Percentiles rank a stretch among this genome's conserved stretches.
Conservation (phyloP, 2,888 invertebrate genomes). For the Didymodactylos carnosus region DNA sequence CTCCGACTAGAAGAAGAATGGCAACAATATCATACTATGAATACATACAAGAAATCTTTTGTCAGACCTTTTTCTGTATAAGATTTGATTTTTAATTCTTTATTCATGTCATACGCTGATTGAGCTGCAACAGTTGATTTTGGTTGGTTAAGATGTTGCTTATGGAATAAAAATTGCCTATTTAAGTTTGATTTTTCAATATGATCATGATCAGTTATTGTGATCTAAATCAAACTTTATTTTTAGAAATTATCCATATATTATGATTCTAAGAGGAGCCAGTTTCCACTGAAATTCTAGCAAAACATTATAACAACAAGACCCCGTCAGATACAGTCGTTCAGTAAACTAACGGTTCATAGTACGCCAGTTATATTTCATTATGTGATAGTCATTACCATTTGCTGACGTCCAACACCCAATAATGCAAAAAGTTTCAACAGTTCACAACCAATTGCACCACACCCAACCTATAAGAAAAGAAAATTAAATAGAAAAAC, state of each 20-base stretch:
- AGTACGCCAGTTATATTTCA: neutral
- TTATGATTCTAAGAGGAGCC: too few species aligned
- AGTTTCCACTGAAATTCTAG: neutral
- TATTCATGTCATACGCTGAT: conserved; percentile 28
- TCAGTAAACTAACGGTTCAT: too few species aligned
- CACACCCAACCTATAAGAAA: conserved; percentile 30
- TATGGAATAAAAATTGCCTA: conserved; percentile 34
- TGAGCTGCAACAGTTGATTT: conserved; percentile 31
- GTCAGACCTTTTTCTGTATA: conserved; percentile 29
- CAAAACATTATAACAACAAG: too few species aligned
- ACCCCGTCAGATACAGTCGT: too few species aligned
- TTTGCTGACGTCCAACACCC: conserved; percentile 23
- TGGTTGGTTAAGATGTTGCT: conserved; percentile 30
- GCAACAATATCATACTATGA: too few species aligned
- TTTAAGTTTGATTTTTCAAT: conserved; percentile 36
- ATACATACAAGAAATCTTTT: neutral
- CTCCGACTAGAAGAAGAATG: conserved; percentile 26
- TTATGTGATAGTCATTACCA: conserved; percentile 18
- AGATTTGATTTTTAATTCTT: conserved; percentile 28
- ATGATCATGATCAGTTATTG: conserved; percentile 34
- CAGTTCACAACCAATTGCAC: conserved; percentile 36
- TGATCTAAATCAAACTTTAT: conserved; percentile 18
- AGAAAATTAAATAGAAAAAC: neutral
- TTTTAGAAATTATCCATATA: too few species aligned
- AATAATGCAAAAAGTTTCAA: conserved; percentile 33